A percentile compares a stretch with the other conserved stretches of the same genome.
phyloP scores from a whole-genome alignment of 2,113 vertebrate genomes.

The Ramphastos sulfuratus region DNA sequence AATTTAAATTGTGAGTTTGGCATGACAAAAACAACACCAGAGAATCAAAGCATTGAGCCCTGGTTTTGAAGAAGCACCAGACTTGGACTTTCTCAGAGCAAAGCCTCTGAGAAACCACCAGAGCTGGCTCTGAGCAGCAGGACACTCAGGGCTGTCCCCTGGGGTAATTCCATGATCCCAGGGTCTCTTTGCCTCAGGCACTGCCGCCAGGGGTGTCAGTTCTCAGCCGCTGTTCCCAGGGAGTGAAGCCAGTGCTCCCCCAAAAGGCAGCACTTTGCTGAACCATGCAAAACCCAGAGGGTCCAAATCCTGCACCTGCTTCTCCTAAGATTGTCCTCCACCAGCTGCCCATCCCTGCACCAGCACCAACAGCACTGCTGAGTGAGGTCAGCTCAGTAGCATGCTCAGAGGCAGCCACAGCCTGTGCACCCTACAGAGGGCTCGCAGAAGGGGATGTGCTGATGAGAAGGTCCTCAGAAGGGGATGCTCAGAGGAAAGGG shows the following conservation, averaged over 20 bases:
- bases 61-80: not conserved
- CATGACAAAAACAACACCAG: not conserved
- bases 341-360: accelerated
- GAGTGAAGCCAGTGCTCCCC: not conserved
- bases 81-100: not conserved
- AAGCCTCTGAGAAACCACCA: accelerated
- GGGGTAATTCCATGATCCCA: accelerated
- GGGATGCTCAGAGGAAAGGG: not conserved
- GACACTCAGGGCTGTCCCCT: not conserved
- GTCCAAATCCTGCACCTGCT: not conserved
- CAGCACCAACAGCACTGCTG: accelerated
- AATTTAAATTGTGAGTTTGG: not conserved
- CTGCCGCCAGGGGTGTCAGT: not conserved
- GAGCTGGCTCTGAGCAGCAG: not conserved
- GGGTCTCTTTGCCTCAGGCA: too few species aligned
- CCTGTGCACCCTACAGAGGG: not conserved
- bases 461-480: not conserved
- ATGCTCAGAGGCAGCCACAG: not conserved
- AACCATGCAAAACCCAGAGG: not conserved
- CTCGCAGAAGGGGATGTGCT: not conserved
- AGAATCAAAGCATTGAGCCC: not conserved
- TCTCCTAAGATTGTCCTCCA: accelerated
- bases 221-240: not conserved
- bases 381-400: accelerated
- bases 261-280: not conserved